Conservation (phyloP, 2,888 invertebrate species). For the Caenorhabditis sinica region DNA sequence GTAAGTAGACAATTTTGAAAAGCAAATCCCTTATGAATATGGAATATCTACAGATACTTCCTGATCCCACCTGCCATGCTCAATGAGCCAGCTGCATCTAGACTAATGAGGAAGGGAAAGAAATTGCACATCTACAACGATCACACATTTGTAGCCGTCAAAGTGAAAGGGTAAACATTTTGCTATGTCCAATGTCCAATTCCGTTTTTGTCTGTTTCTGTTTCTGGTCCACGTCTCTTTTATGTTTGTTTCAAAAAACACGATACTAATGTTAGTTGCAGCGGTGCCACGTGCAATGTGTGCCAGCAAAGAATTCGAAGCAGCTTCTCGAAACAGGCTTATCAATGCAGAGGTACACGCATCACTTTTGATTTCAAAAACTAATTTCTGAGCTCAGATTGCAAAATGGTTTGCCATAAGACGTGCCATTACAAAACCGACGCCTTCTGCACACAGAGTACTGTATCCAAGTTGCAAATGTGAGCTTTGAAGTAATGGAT, state of each 20-base stretch:
- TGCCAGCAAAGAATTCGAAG: constrained; percentile 80
- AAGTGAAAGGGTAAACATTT: constrained; percentile 79
- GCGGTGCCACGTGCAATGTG: constrained; percentile 82
- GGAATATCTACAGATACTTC: constrained; percentile 77
- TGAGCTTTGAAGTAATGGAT: constrained; percentile 58
- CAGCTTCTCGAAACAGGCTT: constrained; percentile 83
- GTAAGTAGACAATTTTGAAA: constrained; percentile 36
- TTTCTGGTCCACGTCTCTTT: constrained; percentile 26
- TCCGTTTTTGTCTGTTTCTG: not conserved
- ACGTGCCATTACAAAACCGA: constrained; percentile 82
- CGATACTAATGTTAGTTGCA: constrained; percentile 74
- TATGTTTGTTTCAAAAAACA: constrained; percentile 43
- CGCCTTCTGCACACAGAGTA: constrained; percentile 79
- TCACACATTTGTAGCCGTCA: constrained; percentile 84
- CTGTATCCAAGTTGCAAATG: constrained; percentile 77
- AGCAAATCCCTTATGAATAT: not conserved
- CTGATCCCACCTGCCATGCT: constrained; percentile 81
- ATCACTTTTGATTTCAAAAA: constrained; percentile 2
- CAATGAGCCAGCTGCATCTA: constrained; percentile 74
- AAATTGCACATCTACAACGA: constrained; percentile 83
- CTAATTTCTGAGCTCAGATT: constrained; percentile 77
- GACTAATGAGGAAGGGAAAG: constrained; percentile 81
- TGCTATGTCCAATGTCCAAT: not conserved
- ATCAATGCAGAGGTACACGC: constrained; percentile 84
- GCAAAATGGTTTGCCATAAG: constrained; percentile 83